These are phyloP conservation scores for Drosophila mauritiana DNA, from an alignment of 1,140 invertebrate species.

Conservation along the genomic window DNA sequence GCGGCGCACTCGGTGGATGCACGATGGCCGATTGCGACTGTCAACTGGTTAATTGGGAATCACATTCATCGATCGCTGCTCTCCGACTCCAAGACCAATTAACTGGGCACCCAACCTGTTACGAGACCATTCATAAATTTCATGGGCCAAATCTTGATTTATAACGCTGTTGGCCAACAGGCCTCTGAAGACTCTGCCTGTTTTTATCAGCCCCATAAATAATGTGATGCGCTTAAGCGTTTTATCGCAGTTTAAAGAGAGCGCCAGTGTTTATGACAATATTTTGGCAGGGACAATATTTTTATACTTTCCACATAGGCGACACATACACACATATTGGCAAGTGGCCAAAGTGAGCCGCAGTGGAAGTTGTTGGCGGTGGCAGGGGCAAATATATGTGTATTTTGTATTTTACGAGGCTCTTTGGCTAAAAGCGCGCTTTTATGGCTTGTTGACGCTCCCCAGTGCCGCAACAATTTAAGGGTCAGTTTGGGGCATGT, in stretches of 20 bases:
- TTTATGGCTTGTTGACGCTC: conserved; percentile 61
- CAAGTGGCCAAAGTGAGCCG: conserved; percentile 57
- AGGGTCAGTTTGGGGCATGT: conserved; percentile 37
- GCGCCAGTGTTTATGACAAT: conserved; percentile 73
- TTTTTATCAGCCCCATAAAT: conserved; percentile 72
- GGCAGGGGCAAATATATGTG: conserved; percentile 8
- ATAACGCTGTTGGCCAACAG: conserved; percentile 23
- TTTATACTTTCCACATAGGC: conserved; percentile 36
- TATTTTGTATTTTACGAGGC: conserved; percentile 55
- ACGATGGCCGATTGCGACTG: conserved; percentile 50
- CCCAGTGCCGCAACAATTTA: conserved; percentile 38
- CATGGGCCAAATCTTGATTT: conserved; percentile 42
- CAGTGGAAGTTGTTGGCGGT: background rate
- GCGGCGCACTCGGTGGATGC: conserved; percentile 47
- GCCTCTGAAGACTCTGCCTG: conserved; percentile 6
- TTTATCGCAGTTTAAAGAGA: conserved; percentile 77
- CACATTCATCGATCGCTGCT: conserved; percentile 39
- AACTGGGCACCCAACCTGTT: conserved; percentile 21
- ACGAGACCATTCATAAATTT: conserved; percentile 51
- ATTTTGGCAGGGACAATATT: conserved; percentile 71
- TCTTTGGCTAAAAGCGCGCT: conserved; percentile 45
- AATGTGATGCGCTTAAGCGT: conserved; percentile 78
- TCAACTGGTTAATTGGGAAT: conserved; percentile 57
- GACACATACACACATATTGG: conserved; percentile 19
- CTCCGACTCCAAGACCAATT: conserved; percentile 29